phyloP scores from a whole-genome alignment of 2,113 vertebrate species.

The Acrocephalus kingi region DNA sequence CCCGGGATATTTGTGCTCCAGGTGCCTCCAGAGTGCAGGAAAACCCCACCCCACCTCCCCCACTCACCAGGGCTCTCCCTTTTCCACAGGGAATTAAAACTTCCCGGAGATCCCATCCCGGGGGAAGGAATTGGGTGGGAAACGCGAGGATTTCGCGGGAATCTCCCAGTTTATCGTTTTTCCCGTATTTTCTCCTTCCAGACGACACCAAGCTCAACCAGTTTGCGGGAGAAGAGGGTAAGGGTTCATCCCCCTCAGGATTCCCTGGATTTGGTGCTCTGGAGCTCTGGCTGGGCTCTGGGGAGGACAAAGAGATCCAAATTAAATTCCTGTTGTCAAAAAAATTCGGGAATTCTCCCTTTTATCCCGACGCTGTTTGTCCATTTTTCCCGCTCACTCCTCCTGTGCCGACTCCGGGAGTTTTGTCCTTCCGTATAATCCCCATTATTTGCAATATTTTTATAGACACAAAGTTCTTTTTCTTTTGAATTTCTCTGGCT shows the following conservation, averaged over 20 bases:
- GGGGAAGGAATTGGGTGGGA: neutral
- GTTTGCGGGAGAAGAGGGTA: conserved; percentile 76
- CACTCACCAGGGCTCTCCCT: neutral
- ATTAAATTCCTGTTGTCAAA: neutral
- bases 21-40: neutral
- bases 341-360: neutral
- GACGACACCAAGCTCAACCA: conserved; percentile 83
- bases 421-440: accelerated
- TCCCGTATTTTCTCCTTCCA: conserved; percentile 42
- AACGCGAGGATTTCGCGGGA: accelerated
- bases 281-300: neutral
- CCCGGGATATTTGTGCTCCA: neutral
- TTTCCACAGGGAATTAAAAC: neutral
- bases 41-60: accelerated
- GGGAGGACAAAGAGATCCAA: neutral
- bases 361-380: neutral
- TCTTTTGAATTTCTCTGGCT: neutral
- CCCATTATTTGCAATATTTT: neutral
- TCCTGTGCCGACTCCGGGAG: too few relatives aligned
- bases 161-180: neutral
- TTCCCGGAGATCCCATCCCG: accelerated
- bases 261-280: neutral
- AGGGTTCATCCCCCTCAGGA: conserved; percentile 16
- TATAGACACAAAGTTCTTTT: neutral
- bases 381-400: neutral